Conservation (phyloP, 2,888 invertebrate genomes). For the Eremobia ochroleuca region DNA sequence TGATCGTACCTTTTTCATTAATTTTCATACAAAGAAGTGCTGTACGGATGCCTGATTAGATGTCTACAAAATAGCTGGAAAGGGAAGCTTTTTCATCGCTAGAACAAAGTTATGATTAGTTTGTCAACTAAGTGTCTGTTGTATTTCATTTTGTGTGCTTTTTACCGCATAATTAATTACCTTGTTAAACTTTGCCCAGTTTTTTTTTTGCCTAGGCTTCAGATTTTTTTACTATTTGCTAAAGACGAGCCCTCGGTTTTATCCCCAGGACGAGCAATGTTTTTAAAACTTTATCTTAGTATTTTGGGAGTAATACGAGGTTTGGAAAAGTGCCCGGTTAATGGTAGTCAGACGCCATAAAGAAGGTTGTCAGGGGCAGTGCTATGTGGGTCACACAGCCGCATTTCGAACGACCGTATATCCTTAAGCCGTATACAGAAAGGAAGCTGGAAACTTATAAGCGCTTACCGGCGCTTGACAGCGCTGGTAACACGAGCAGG, state of each 20-base stretch:
- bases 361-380: neutral
- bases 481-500: too few relatives aligned
- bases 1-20: neutral
- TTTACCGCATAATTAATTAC: neutral
- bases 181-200: neutral
- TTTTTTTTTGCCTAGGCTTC: neutral
- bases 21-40: constrained; percentile 16
- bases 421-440: too few relatives aligned
- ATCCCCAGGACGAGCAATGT: neutral
- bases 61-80: constrained; percentile 15
- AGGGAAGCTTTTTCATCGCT: neutral
- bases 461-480: too few relatives aligned
- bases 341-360: neutral
- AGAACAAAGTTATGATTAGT: constrained; percentile 27
- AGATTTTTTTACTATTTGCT: neutral
- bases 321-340: constrained; percentile 16
- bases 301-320: neutral
- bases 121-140: neutral
- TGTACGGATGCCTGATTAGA: constrained; percentile 10
- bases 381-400: too few relatives aligned
- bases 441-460: too few relatives aligned
- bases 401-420: too few relatives aligned
- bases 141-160: neutral
- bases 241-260: neutral
- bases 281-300: constrained; percentile 3